phyloP scores from a whole-genome alignment of 2,113 vertebrate genomes.

The Neofelis nebulosa region DNA sequence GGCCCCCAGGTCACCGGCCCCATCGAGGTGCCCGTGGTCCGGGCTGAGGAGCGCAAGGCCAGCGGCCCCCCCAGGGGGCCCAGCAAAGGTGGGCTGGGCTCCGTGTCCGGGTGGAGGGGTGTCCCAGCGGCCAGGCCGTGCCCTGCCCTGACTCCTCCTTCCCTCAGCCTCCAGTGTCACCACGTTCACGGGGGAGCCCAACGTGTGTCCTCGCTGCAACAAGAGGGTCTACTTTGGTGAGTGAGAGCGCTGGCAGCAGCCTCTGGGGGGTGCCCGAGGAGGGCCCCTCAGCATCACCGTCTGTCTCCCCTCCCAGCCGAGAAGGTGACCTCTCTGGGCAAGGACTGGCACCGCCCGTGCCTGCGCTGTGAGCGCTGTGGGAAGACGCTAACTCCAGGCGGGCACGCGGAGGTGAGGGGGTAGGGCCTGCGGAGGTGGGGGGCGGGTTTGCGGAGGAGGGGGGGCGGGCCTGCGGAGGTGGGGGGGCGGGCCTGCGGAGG shows the following conservation, averaged over 20 bases:
- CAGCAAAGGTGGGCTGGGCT: conserved; percentile 90
- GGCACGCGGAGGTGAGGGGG: conserved; percentile 93
- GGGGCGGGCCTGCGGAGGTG: accelerated
- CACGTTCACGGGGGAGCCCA: conserved; percentile 97
- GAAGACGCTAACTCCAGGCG: conserved; percentile 94
- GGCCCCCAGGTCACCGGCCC: conserved; percentile 80
- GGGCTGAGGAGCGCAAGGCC: conserved; percentile 88
- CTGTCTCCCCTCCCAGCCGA: conserved; percentile 85
- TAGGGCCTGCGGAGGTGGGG: no score
- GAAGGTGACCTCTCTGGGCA: conserved; percentile 98
- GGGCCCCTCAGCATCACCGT: accelerated
- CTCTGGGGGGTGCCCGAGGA: not conserved
- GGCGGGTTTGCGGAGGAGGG: no score
- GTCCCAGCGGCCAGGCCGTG: accelerated
- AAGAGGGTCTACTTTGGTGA: conserved; percentile 98
- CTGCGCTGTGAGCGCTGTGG: conserved; percentile 96
- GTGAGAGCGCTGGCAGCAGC: not conserved
- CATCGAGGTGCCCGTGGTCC: conserved; percentile 81
- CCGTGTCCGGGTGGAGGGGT: accelerated
- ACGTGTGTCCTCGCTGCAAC: conserved; percentile 94
- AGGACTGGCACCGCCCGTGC: conserved; percentile 98
- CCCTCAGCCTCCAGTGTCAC: conserved; percentile 92
- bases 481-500: accelerated
- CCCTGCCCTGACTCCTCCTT: not conserved
- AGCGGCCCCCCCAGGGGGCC: conserved; percentile 86